These are phyloP conservation scores for Aricia artaxerxes DNA, from an alignment of 2,888 invertebrate genomes.

Conservation along the genomic window DNA sequence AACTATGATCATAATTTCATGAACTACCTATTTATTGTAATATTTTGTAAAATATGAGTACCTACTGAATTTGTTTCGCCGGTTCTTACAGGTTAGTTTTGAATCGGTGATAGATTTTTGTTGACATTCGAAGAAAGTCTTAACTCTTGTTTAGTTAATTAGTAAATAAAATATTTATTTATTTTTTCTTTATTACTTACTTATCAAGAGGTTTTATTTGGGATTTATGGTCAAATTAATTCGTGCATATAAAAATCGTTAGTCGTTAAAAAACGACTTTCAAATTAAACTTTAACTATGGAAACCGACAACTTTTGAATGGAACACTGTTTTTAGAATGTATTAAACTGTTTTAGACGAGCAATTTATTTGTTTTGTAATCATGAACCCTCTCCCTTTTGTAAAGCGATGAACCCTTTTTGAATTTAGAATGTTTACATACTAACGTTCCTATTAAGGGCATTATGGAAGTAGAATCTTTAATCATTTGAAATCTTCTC, in stretches of 20 bases:
- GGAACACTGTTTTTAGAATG: conserved; percentile 8
- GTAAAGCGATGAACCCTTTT: conserved; percentile 28
- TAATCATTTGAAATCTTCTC: neutral
- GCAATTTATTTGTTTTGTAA: conserved; percentile 59
- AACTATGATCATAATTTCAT: neutral
- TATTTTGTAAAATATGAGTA: too few species aligned
- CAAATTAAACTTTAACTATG: neutral
- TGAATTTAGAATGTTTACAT: conserved; percentile 30
- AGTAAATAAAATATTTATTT: too few species aligned
- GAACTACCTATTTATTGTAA: too few species aligned
- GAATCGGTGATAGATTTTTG: too few species aligned
- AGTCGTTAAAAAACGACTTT: neutral
- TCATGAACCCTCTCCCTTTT: conserved; percentile 52
- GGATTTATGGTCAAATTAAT: too few species aligned
- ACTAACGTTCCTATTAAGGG: conserved; percentile 23
- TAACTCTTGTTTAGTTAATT: too few species aligned
- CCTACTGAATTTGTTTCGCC: too few species aligned
- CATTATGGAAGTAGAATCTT: neutral
- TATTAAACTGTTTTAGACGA: conserved; percentile 8
- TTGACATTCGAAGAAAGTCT: too few species aligned
- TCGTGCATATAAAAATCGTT: too few species aligned
- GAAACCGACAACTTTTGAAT: neutral
- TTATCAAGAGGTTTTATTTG: too few species aligned
- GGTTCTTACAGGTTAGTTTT: too few species aligned
- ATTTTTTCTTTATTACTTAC: too few species aligned